Percentiles rank a stretch among this genome's conserved stretches.
Conservation (phyloP, 2,113 vertebrate genomes). For the Acanthochromis polyacanthus region DNA sequence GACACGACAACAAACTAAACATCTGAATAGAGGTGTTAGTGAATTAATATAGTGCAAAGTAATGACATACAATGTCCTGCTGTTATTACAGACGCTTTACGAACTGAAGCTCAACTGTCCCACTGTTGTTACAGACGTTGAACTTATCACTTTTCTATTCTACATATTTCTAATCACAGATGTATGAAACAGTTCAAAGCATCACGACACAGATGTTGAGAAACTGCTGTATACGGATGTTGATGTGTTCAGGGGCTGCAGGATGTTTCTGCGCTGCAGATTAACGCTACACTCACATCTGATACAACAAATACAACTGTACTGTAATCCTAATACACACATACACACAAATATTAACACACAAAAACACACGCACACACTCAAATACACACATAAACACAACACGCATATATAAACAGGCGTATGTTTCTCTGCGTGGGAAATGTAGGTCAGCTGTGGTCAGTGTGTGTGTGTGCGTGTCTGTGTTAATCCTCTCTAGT, state of each 20-base stretch:
- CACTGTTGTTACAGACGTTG: neutral
- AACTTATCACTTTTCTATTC: neutral
- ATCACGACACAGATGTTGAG: neutral
- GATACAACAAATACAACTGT: slow-evolving; percentile 49
- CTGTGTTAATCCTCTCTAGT: slow-evolving; percentile 68
- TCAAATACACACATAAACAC: slow-evolving; percentile 12
- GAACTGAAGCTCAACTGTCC: neutral
- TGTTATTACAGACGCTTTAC: too few relatives aligned
- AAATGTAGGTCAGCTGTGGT: slow-evolving; percentile 55
- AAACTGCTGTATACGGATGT: slow-evolving; percentile 12
- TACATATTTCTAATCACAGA: too few relatives aligned
- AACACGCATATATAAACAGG: slow-evolving; percentile 25
- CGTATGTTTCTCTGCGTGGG: slow-evolving; percentile 49
- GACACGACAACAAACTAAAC: too few relatives aligned
- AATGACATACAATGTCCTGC: too few relatives aligned
- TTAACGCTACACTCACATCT: slow-evolving; percentile 28
- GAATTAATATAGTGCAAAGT: too few relatives aligned
- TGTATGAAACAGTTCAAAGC: too few relatives aligned
- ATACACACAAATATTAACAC: slow-evolving; percentile 22
- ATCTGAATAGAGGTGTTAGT: neutral
- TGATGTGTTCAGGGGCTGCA: slow-evolving; percentile 35
- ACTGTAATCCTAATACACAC: slow-evolving; percentile 33
- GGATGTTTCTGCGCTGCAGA: slow-evolving; percentile 51
- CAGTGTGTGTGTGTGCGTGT: slow-evolving; percentile 37
- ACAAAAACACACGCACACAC: slow-evolving; percentile 27